A percentile compares a stretch with the other conserved stretches of the same genome.
Evolutionary conservation across 2,113 vertebrate genomes (phyloP).

Genomic region (Macquaria ambigua): DNA sequence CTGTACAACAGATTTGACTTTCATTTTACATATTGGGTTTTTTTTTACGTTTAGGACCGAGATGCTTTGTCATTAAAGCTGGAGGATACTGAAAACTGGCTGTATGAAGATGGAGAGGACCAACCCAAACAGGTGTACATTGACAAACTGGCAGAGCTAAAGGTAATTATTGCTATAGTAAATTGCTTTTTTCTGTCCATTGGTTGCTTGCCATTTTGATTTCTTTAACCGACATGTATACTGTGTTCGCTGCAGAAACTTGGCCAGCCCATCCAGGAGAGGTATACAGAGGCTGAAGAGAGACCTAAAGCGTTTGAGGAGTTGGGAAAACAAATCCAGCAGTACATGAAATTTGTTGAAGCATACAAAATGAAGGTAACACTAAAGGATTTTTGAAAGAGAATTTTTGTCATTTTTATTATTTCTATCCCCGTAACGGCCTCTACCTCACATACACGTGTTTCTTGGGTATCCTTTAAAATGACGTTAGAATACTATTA

Average conservation of each 20-base stretch:
- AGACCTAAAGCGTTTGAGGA: conserved; percentile 97
- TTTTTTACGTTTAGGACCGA: conserved; percentile 85
- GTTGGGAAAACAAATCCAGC: conserved; percentile 95
- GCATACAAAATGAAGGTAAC: conserved; percentile 95
- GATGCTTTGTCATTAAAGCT: conserved; percentile 91
- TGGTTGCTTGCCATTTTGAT: neutral
- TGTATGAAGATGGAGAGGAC: conserved; percentile 98
- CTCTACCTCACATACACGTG: no score
- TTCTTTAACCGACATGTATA: neutral
- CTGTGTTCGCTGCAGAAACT: conserved; percentile 82
- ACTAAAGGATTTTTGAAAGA: neutral
- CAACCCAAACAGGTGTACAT: conserved; percentile 98
- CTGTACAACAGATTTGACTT: neutral
- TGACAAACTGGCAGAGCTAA: conserved; percentile 93
- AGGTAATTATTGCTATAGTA: conserved; percentile 81
- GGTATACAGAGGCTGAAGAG: conserved; percentile 93
- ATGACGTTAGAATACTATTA: neutral
- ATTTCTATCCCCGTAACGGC: no score
- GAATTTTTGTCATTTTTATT: neutral
- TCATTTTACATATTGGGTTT: neutral
- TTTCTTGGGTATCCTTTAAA: no score
- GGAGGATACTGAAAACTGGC: conserved; percentile 96
- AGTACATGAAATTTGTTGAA: conserved; percentile 95
- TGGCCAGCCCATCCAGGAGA: conserved; percentile 93
- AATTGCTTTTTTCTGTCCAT: neutral